Percentiles rank a stretch among this genome's conserved stretches.
These are phyloP conservation scores for Sialia sialis DNA, from an alignment of 2,113 vertebrate species.

Conservation along the genomic window DNA sequence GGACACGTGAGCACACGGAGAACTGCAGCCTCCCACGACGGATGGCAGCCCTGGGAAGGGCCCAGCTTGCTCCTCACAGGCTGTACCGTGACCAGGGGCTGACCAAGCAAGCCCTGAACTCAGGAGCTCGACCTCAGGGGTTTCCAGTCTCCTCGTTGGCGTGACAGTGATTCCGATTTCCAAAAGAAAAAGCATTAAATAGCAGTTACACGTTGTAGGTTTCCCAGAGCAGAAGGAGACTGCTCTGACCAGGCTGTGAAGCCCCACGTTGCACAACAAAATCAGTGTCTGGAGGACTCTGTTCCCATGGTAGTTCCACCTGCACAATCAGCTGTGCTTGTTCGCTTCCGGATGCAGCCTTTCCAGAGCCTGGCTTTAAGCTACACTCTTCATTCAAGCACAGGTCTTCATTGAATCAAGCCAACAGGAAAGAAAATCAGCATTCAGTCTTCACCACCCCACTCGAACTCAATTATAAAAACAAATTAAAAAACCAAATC, in stretches of 20 bases:
- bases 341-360: constrained; percentile 89
- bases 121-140: background rate
- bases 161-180: constrained; percentile 10
- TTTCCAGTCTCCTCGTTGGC: background rate
- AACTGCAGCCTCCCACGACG: background rate
- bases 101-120: background rate
- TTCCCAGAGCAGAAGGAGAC: constrained; percentile 41
- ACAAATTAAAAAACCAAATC: background rate
- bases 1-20: background rate
- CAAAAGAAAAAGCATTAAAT: background rate
- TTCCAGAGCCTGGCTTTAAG: constrained; percentile 85
- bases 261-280: background rate
- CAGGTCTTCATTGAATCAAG: constrained; percentile 61
- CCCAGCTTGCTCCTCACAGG: background rate
- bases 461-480: constrained; percentile 23
- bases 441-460: constrained; percentile 81
- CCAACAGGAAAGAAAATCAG: constrained; percentile 71
- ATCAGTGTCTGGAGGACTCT: constrained; percentile 17
- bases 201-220: background rate
- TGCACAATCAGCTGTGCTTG: constrained; percentile 71
- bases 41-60: background rate
- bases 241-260: background rate
- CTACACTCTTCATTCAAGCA: constrained; percentile 97
- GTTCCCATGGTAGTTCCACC: constrained; percentile 57
- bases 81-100: background rate